Conservation (phyloP, 2,113 vertebrate genomes). For the Pandion haliaetus region DNA sequence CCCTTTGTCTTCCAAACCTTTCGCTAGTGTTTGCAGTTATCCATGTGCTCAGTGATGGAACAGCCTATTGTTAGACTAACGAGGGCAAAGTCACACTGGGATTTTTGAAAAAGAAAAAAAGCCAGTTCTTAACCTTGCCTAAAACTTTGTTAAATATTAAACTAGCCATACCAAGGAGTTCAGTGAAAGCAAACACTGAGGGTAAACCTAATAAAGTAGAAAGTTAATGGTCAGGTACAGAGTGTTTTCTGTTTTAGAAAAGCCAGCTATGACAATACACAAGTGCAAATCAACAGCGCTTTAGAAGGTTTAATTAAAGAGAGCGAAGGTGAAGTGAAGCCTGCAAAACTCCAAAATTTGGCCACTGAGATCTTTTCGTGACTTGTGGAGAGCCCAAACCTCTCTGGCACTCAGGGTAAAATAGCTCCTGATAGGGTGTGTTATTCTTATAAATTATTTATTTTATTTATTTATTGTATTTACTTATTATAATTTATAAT, state of each 20-base stretch:
- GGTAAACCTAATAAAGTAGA: slow-evolving; percentile 17
- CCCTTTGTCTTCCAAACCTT: slow-evolving; percentile 35
- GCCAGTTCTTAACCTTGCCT: slow-evolving; percentile 12
- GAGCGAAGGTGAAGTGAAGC: neutral
- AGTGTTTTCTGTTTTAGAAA: neutral
- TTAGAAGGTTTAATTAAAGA: neutral
- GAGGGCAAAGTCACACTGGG: slow-evolving; percentile 51
- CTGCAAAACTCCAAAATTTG: neutral
- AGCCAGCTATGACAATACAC: neutral
- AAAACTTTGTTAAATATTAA: slow-evolving; percentile 64
- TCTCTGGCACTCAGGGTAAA: neutral
- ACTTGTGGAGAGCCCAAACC: neutral
- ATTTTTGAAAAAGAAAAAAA: neutral
- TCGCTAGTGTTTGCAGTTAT: slow-evolving; percentile 47
- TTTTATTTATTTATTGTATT: neutral
- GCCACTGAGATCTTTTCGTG: neutral
- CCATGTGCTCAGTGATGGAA: slow-evolving; percentile 53
- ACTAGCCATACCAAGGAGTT: slow-evolving; percentile 14
- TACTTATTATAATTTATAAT: neutral
- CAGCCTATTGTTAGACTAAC: slow-evolving; percentile 50
- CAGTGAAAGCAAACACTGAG: slow-evolving; percentile 37
- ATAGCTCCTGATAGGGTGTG: neutral
- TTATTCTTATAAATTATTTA: neutral
- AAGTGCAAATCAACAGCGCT: neutral
- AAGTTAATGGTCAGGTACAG: slow-evolving; percentile 19